Evolutionary conservation across 2,113 vertebrate species (phyloP), one percentile per base, ranked within the genome.

Genomic region (Anser brachyrhynchus): DNA sequence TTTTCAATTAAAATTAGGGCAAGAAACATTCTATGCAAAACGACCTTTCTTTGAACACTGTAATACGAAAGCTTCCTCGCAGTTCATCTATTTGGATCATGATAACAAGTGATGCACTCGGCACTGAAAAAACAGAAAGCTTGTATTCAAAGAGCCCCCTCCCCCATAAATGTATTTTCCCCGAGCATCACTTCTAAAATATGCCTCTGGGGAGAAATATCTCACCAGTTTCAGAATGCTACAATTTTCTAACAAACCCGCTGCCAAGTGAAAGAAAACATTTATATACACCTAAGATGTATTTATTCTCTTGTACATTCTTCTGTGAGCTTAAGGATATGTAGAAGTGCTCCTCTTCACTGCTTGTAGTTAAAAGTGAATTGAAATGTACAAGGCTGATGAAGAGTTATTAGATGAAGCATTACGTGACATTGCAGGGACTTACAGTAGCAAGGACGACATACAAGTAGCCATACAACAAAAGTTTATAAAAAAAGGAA

Each of bases 1-100:
- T 64, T 80, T 83, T 80, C 44, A 58, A 84, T 87, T 88, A 39
- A 91, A 91, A 76, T 54, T 29, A 49, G 26, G 16, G 46, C 46
- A 43, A 64, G 59, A 71, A 75, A 14, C 26, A 39, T 31, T n/a
- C 35, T 67, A 5, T 62, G 46, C 16, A 77, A 75, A 85, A n/a
- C 0, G 2, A 79, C 22, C 72, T 58, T 67, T 66, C 33, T 89
- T 57, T 74, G 57, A 85, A 54, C 9, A 7, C 0, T 10, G 17
- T 6, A 64, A 43, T 43, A 67, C 4, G 37, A 89, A 54, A 58
- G 25, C 37, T 69, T 64, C 43, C 77, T 49, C 57, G 26, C 17
- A 61, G 72, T 2, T 0, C 33, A 16, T 67, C 15, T 61, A 0
- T 69, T 23, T 43, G 85, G 70, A 70, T 14, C 55, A 57, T 0